phyloP scores from a whole-genome alignment of 2,113 vertebrate species.

The Mobula birostris region DNA sequence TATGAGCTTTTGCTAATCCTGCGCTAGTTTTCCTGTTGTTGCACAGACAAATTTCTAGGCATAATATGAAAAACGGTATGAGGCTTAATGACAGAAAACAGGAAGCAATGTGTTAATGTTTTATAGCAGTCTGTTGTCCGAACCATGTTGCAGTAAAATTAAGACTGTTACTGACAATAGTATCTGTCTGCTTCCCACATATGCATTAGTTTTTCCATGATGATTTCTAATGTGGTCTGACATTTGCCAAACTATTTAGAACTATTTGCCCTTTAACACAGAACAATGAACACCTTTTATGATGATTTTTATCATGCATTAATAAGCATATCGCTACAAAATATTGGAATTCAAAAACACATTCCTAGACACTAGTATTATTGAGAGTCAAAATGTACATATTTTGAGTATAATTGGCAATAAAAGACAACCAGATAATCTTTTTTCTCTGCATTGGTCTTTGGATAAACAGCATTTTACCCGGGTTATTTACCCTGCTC shows the following conservation, averaged over 20 bases:
- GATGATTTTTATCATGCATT: neutral
- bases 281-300: neutral
- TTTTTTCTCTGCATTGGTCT: neutral
- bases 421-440: neutral
- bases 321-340: neutral
- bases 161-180: neutral
- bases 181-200: slow-evolving; percentile 1
- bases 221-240: neutral
- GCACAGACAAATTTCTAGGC: neutral
- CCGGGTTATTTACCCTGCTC: neutral
- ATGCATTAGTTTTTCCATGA: neutral
- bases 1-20: too few species aligned
- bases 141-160: neutral
- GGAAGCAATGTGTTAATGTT: neutral
- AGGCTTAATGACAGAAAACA: neutral
- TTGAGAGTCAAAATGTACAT: neutral
- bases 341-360: neutral
- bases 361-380: neutral
- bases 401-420: neutral
- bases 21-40: too few species aligned
- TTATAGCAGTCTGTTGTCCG: neutral
- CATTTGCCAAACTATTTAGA: slow-evolving; percentile 13
- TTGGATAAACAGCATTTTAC: neutral
- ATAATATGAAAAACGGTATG: neutral
- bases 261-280: neutral